These are phyloP conservation scores for Labeo calbasu DNA, from an alignment of 2,797 vertebrate genomes.

Conservation along the genomic window DNA sequence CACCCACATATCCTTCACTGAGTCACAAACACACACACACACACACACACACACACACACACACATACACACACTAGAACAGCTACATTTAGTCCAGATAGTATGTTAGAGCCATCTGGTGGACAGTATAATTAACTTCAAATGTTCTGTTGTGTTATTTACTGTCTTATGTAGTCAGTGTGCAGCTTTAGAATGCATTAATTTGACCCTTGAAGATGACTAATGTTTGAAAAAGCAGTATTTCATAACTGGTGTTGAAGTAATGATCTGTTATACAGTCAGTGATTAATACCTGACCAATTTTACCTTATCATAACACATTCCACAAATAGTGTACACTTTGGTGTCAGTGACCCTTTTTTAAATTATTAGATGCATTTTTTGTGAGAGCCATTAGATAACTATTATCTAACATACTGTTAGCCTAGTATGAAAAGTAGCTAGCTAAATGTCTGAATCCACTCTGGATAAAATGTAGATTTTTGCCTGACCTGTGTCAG, in stretches of 20 bases:
- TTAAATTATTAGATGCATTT: background rate
- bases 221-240: conserved; percentile 18
- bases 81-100: background rate
- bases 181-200: background rate
- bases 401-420: background rate
- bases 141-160: background rate
- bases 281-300: background rate
- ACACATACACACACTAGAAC: background rate
- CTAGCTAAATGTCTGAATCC: background rate
- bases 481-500: background rate
- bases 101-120: conserved; percentile 47
- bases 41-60: conserved; percentile 19
- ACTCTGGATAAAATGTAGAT: background rate
- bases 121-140: conserved; percentile 3
- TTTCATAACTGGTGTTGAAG: background rate
- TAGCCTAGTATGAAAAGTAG: background rate
- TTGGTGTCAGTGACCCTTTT: background rate
- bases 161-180: background rate
- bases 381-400: background rate
- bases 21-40: too few relatives aligned
- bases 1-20: conserved; percentile 53
- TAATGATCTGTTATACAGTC: conserved; percentile 12
- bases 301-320: background rate
- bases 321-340: background rate
- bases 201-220: conserved; percentile 12